Percentiles rank a stretch among this genome's conserved stretches.
phyloP scores from a whole-genome alignment of 2,888 invertebrate genomes.

The Serrognathus titanus region DNA sequence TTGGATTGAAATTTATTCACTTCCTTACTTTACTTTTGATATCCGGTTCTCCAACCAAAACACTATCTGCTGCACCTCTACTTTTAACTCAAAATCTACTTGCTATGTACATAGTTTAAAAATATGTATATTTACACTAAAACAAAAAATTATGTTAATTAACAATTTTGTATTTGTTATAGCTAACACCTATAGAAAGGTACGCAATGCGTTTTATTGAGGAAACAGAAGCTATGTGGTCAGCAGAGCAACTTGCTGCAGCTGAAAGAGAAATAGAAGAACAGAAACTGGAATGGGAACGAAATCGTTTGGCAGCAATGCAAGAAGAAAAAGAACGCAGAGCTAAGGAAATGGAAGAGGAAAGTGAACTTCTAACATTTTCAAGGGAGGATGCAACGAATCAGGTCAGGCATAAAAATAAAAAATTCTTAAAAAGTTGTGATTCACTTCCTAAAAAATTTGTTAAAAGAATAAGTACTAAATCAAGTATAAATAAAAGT shows the following conservation, averaged over 20 bases:
- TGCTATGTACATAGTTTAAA: too few relatives aligned
- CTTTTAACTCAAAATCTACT: too few relatives aligned
- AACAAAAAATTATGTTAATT: not conserved
- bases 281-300: slow-evolving; percentile 85
- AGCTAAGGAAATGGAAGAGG: slow-evolving; percentile 56
- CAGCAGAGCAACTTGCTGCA: slow-evolving; percentile 80
- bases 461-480: slow-evolving; percentile 1
- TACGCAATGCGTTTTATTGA: slow-evolving; percentile 95
- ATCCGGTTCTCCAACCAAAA: too few relatives aligned
- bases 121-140: too few relatives aligned
- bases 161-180: slow-evolving; percentile 29
- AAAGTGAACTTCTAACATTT: slow-evolving; percentile 68
- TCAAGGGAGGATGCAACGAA: slow-evolving; percentile 74
- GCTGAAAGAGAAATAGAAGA: slow-evolving; percentile 86
- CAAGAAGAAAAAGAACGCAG: slow-evolving; percentile 64
- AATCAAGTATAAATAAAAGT: not conserved
- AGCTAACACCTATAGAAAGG: slow-evolving; percentile 91
- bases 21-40: too few relatives aligned
- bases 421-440: slow-evolving; percentile 8
- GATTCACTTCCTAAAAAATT: slow-evolving; percentile 4
- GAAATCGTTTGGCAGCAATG: slow-evolving; percentile 71
- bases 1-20: too few relatives aligned
- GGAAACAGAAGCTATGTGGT: slow-evolving; percentile 73
- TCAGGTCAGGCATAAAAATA: slow-evolving; percentile 70
- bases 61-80: too few relatives aligned